These are phyloP conservation scores for Dyspetes luteomarginatus DNA, from an alignment of 2,888 invertebrate species.

Conservation along the genomic window DNA sequence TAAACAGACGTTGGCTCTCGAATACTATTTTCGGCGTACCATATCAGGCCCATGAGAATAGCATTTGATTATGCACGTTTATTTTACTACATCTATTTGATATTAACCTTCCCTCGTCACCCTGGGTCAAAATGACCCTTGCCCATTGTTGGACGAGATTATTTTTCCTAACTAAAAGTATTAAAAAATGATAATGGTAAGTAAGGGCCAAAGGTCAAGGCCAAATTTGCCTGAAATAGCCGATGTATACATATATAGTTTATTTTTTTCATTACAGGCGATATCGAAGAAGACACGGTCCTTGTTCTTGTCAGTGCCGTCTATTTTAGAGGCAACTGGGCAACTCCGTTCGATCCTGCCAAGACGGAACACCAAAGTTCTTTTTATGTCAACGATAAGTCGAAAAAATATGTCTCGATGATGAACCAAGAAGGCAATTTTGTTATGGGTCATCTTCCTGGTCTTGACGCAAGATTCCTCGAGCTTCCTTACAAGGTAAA, in stretches of 20 bases:
- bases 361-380: slow-evolving; percentile 86
- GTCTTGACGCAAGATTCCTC: slow-evolving; percentile 87
- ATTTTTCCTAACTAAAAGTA: no score
- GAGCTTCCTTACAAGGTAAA: slow-evolving; percentile 89
- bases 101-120: no score
- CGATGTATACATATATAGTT: slow-evolving; percentile 1
- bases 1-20: no score
- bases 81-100: no score
- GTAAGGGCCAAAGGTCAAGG: no score
- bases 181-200: no score
- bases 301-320: slow-evolving; percentile 89
- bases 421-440: slow-evolving; percentile 87
- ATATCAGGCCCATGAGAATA: no score
- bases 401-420: slow-evolving; percentile 88
- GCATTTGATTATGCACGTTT: no score
- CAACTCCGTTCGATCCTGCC: slow-evolving; percentile 86
- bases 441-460: slow-evolving; percentile 83
- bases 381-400: slow-evolving; percentile 87
- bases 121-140: no score
- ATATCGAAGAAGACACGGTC: slow-evolving; percentile 86
- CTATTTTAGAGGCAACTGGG: slow-evolving; percentile 94
- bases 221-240: no score
- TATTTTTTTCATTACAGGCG: slow-evolving; percentile 83
- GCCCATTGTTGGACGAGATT: no score
- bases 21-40: no score